phyloP scores from a whole-genome alignment of 2,888 invertebrate genomes.

The Alentia gelatinosa region DNA sequence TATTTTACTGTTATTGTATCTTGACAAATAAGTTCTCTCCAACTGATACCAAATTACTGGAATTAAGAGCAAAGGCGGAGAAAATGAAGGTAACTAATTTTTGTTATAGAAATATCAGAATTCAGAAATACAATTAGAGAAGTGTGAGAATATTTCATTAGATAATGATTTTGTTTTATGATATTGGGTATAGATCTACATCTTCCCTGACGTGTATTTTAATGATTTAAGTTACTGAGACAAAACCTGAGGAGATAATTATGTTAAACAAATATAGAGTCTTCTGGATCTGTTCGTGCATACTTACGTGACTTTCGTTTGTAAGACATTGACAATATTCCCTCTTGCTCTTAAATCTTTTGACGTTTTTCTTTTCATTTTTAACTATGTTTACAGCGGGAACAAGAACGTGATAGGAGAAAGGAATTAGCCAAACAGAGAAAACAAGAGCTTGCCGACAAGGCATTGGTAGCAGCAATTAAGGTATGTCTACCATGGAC shows the following conservation, averaged over 20 bases:
- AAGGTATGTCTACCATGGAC: too few species aligned
- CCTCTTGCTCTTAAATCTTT: too few species aligned
- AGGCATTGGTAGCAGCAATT: not conserved
- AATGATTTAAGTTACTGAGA: too few species aligned
- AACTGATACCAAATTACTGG: constrained; percentile 83
- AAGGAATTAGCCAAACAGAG: constrained; percentile 71
- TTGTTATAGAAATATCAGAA: not conserved
- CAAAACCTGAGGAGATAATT: too few species aligned
- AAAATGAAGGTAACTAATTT: constrained; percentile 80
- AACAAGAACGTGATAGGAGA: constrained; percentile 73
- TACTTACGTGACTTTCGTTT: too few species aligned
- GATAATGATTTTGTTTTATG: too few species aligned
- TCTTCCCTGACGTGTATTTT: too few species aligned
- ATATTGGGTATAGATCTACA: too few species aligned
- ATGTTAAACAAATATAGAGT: too few species aligned
- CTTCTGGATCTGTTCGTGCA: too few species aligned
- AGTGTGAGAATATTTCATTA: too few species aligned
- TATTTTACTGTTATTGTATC: not conserved
- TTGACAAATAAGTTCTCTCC: constrained; percentile 68
- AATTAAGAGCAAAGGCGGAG: constrained; percentile 83
- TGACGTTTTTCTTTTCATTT: constrained; percentile 61
- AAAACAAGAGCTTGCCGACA: constrained; percentile 69
- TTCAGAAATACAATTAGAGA: not conserved
- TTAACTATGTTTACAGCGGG: constrained; percentile 62
- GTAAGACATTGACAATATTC: too few species aligned